Evolutionary conservation across 2,113 vertebrate genomes (phyloP).

Genomic region (Sebastes fasciatus): DNA sequence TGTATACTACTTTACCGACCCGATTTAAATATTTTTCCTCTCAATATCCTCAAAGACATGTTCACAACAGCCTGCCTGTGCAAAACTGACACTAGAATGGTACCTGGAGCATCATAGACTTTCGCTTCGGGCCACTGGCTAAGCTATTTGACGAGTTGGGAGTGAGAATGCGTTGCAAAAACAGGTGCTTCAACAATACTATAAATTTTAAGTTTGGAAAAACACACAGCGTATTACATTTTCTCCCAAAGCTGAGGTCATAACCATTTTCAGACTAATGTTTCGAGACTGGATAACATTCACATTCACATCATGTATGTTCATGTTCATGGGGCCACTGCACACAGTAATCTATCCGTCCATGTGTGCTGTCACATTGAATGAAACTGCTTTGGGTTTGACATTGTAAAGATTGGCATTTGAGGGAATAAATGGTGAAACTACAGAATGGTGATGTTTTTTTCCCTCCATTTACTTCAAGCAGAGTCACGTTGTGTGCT

Average conservation of each 20-base stretch:
- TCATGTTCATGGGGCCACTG: background rate
- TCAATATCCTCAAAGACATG: no score
- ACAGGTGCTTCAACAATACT: background rate
- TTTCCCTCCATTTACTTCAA: background rate
- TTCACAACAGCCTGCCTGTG: no score
- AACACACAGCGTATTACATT: background rate
- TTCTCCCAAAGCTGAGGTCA: background rate
- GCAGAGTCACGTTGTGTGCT: background rate
- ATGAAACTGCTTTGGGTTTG: background rate
- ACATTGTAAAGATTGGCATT: background rate
- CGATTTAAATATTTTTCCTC: no score
- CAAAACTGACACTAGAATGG: no score
- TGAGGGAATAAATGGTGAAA: background rate
- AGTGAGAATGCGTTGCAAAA: background rate
- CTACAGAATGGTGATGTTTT: background rate
- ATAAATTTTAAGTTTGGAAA: background rate
- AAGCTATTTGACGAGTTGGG: background rate
- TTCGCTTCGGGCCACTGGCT: background rate
- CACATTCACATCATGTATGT: no score
- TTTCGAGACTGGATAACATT: background rate
- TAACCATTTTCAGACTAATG: background rate
- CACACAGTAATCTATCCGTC: conserved; percentile 2
- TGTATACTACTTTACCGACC: no score
- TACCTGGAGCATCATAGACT: no score
- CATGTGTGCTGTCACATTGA: background rate